These are phyloP conservation scores for Babyrousa celebensis DNA, from an alignment of 2,797 vertebrate genomes.

Conservation along the genomic window DNA sequence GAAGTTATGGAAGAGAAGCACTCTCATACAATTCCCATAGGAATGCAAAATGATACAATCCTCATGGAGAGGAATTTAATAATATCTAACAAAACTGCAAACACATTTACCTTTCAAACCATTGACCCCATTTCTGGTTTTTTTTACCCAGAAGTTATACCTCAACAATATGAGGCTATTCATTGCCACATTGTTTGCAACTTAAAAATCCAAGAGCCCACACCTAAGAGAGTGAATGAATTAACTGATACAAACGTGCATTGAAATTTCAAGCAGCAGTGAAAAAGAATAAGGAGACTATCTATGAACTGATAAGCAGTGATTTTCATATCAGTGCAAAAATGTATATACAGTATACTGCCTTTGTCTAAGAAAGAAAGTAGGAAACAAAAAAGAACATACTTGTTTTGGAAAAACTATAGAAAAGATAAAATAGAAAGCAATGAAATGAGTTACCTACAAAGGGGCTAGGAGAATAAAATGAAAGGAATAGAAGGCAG, in stretches of 20 bases:
- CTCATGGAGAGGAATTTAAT: background rate
- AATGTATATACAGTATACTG: background rate
- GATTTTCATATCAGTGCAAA: background rate
- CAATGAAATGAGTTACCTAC: background rate
- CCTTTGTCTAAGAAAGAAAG: background rate
- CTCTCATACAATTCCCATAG: background rate
- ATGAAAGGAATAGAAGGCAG: background rate
- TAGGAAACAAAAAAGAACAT: background rate
- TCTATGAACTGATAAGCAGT: background rate
- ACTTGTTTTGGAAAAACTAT: background rate
- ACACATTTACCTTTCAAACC: background rate
- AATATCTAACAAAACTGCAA: constrained; percentile 14
- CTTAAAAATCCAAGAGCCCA: background rate
- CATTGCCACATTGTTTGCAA: constrained; percentile 13
- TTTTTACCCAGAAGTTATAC: background rate
- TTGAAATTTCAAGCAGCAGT: background rate
- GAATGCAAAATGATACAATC: background rate
- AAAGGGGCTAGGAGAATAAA: background rate
- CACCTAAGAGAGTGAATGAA: background rate
- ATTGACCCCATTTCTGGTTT: background rate
- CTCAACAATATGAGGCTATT: background rate
- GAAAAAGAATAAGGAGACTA: background rate
- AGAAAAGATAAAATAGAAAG: background rate
- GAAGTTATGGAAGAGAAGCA: background rate
- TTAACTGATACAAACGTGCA: background rate